A percentile compares a stretch with the other conserved stretches of the same genome.
phyloP scores from a whole-genome alignment of 2,888 invertebrate species.

The Pseudococcus longispinus region DNA sequence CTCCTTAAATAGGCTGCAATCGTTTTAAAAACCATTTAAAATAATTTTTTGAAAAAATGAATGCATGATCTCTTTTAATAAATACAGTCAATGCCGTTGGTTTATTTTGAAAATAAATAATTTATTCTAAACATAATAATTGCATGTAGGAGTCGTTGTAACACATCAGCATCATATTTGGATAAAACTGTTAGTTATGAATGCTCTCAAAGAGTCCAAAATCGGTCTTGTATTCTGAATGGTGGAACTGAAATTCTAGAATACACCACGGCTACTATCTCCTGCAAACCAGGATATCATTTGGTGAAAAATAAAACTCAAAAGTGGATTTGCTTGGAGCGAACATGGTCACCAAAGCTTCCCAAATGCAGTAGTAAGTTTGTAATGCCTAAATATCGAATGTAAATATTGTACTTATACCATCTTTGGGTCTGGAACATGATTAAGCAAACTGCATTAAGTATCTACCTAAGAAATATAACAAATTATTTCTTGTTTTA shows the following conservation, averaged over 20 bases:
- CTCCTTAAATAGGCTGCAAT: too few relatives aligned
- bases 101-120: constrained; percentile 60
- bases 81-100: constrained; percentile 58
- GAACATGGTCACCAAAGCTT: not conserved
- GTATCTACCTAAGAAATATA: too few relatives aligned
- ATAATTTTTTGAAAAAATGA: not conserved
- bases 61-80: not conserved
- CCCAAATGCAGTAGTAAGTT: not conserved
- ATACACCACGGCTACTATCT: not conserved
- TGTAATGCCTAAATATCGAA: not conserved
- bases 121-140: not conserved
- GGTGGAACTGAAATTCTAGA: not conserved
- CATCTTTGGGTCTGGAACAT: too few relatives aligned
- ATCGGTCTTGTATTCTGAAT: not conserved
- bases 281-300: not conserved
- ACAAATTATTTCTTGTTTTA: not conserved
- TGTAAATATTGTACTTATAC: not conserved
- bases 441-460: too few relatives aligned
- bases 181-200: not conserved
- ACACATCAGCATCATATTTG: not conserved
- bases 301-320: not conserved
- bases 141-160: not conserved
- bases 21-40: too few relatives aligned
- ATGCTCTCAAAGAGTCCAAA: not conserved
- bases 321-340: not conserved